A percentile compares a stretch with the other conserved stretches of the same genome.
Evolutionary conservation across 2,113 vertebrate genomes (phyloP).

Genomic region (Agelaius tricolor): DNA sequence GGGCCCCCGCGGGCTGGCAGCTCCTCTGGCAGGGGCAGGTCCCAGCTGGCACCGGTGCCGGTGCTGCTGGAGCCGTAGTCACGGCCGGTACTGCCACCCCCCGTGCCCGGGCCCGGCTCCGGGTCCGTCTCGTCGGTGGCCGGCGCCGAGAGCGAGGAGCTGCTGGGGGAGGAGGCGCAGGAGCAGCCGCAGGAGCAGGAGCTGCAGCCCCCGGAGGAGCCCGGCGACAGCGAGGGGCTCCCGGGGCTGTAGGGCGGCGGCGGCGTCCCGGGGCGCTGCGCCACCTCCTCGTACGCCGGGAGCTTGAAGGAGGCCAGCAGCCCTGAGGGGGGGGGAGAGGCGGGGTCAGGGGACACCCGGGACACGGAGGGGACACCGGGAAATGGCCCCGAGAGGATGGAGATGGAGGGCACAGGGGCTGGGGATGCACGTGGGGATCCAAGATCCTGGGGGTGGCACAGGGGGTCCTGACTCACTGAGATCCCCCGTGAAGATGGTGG

Average conservation of each 20-base stretch:
- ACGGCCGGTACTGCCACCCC: background rate
- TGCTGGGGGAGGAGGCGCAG: conserved; percentile 83
- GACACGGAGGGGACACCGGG: rapidly evolving
- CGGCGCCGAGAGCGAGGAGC: conserved; percentile 83
- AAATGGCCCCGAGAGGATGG: background rate
- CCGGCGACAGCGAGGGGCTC: background rate
- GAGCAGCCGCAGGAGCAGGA: background rate
- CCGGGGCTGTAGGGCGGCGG: conserved; percentile 87
- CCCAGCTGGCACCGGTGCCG: conserved; percentile 21
- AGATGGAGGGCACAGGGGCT: too few relatives aligned
- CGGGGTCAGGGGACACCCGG: background rate
- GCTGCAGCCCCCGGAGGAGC: background rate
- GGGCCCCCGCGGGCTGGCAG: rapidly evolving
- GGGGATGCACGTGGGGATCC: too few relatives aligned
- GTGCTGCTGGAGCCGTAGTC: background rate
- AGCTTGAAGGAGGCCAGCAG: conserved; percentile 91
- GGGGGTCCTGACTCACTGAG: background rate
- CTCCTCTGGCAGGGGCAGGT: background rate
- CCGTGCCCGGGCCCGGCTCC: conserved; percentile 53
- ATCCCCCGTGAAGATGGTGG: background rate
- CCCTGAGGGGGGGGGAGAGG: conserved; percentile 61
- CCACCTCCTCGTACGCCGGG: conserved; percentile 94
- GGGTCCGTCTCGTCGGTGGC: conserved; percentile 82
- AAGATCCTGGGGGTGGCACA: too few relatives aligned
- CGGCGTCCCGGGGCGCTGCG: conserved; percentile 87